Conservation (phyloP, 1,140 invertebrate species). For the Listronotus bonariensis region DNA sequence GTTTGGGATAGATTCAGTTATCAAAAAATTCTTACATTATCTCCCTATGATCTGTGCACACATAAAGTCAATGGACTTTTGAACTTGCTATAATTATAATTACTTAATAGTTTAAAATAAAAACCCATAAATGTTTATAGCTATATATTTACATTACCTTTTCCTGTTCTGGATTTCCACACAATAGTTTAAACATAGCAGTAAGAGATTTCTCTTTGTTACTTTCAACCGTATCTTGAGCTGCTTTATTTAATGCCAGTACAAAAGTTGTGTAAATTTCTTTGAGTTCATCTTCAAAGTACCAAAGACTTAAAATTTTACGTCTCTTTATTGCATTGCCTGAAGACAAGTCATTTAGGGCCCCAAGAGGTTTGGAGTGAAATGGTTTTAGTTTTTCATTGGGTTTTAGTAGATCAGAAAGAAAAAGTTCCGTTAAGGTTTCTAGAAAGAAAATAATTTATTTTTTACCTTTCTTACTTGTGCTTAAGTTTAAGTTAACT, state of each 20-base stretch:
- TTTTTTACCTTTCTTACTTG: too few species aligned
- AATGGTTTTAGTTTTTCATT: conserved; percentile 75
- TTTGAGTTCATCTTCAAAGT: conserved; percentile 86
- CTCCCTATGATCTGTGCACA: too few species aligned
- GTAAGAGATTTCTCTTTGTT: conserved; percentile 83
- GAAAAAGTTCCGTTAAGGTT: conserved; percentile 77
- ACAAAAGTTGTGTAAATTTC: conserved; percentile 74
- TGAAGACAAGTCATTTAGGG: conserved; percentile 59
- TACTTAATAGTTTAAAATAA: too few species aligned
- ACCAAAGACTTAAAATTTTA: conserved; percentile 67
- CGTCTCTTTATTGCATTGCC: conserved; percentile 60
- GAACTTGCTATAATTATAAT: too few species aligned
- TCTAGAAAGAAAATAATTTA: conserved; percentile 56
- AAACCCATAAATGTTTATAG: too few species aligned
- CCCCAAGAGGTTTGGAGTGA: conserved; percentile 66
- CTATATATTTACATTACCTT: conserved; percentile 59
- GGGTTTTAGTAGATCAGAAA: conserved; percentile 74
- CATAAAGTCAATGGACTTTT: too few species aligned
- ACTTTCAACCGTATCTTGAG: conserved; percentile 72
- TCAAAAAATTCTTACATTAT: too few species aligned
- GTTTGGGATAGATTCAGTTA: too few species aligned
- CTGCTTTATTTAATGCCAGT: conserved; percentile 64
- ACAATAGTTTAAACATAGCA: conserved; percentile 78
- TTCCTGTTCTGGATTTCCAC: conserved; percentile 86
- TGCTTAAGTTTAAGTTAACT: conserved; percentile 32